Conservation (phyloP, 2,888 invertebrate species). For the Acanthoscelides obtectus region DNA sequence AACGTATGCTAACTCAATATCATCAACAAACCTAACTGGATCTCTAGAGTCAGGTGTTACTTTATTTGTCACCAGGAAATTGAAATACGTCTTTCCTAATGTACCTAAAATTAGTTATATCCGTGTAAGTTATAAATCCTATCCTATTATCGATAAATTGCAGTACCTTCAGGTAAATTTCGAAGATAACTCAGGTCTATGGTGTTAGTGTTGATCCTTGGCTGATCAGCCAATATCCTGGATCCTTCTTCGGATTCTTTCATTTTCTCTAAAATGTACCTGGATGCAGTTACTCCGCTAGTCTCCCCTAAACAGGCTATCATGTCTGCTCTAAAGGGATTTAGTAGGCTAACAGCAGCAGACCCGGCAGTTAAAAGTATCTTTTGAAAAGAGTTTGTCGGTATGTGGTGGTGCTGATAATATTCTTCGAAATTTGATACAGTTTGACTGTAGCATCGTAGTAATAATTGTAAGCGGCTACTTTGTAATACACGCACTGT, state of each 20-base stretch:
- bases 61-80: constrained; percentile 76
- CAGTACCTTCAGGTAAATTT: constrained; percentile 64
- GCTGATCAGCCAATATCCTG: constrained; percentile 70
- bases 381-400: constrained; percentile 69
- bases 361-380: constrained; percentile 77
- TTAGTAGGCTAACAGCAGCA: constrained; percentile 72
- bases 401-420: constrained; percentile 60
- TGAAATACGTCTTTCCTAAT: constrained; percentile 79
- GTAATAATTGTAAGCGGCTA: not conserved
- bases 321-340: constrained; percentile 86
- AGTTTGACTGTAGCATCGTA: constrained; percentile 16
- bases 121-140: too few species aligned
- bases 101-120: constrained; percentile 49
- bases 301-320: constrained; percentile 93
- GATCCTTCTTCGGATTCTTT: constrained; percentile 68
- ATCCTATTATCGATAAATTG: too few species aligned
- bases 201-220: constrained; percentile 80
- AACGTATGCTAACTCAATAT: constrained; percentile 86
- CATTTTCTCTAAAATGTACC: constrained; percentile 73
- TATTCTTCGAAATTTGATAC: constrained; percentile 56
- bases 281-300: constrained; percentile 67
- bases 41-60: constrained; percentile 91
- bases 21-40: constrained; percentile 87
- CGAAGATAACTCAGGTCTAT: constrained; percentile 70
- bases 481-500: not conserved